These are phyloP conservation scores for Thelaira solivaga DNA, from an alignment of 2,888 invertebrate genomes.

Conservation along the genomic window DNA sequence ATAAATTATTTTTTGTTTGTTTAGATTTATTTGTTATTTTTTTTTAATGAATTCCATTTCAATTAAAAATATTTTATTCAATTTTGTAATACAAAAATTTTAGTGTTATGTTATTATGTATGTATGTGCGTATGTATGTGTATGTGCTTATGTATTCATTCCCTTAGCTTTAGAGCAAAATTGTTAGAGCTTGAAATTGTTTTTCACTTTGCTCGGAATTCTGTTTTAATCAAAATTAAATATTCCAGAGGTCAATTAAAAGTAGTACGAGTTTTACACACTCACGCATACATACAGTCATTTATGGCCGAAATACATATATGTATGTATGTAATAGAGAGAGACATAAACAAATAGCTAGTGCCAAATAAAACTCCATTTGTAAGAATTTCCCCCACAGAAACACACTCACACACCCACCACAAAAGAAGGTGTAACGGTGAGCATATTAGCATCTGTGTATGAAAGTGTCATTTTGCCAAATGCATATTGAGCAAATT, in stretches of 20 bases:
- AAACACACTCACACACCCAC: too few species aligned
- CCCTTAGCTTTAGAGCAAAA: constrained; percentile 29
- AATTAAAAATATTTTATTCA: constrained; percentile 7
- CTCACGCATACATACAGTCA: neutral
- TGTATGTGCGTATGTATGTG: neutral
- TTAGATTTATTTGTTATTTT: neutral
- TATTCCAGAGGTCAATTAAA: constrained; percentile 58
- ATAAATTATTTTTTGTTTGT: neutral
- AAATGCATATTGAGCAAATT: constrained; percentile 18
- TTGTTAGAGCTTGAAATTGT: constrained; percentile 27
- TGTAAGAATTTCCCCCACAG: constrained; percentile 25
- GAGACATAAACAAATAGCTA: constrained; percentile 21
- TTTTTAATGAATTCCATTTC: constrained; percentile 30
- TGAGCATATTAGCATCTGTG: neutral
- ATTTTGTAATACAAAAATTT: neutral
- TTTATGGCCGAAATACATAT: neutral
- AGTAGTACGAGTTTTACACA: constrained; percentile 46
- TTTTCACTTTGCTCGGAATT: constrained; percentile 48
- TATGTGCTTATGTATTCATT: neutral
- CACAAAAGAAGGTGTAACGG: neutral
- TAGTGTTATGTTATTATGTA: too few species aligned
- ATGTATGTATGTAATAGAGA: neutral
- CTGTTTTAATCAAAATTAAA: constrained; percentile 49
- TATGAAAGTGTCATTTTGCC: constrained; percentile 4
- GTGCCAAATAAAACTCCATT: constrained; percentile 30